phyloP scores from a whole-genome alignment of 2,797 vertebrate genomes.

The Sciurus vulgaris region DNA sequence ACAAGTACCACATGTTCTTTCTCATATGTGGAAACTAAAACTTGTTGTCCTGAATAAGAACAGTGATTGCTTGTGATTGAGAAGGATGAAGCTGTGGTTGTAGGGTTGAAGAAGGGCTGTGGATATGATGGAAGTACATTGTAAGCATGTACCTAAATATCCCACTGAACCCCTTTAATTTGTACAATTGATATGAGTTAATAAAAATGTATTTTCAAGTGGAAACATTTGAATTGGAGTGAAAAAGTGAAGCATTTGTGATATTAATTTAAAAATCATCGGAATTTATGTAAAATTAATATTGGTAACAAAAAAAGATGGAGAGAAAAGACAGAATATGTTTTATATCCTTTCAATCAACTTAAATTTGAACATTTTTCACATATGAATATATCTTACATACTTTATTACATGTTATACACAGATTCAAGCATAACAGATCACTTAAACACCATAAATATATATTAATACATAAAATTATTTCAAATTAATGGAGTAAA shows the following conservation, averaged over 20 bases:
- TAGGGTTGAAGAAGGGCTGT: background rate
- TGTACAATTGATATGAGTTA: background rate
- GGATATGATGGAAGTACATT: background rate
- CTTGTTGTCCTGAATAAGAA: too few relatives aligned
- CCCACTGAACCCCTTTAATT: background rate
- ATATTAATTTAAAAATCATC: background rate
- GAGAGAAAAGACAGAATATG: background rate
- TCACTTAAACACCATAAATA: background rate
- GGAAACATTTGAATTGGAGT: background rate
- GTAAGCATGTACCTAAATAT: background rate
- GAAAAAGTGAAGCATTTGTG: background rate
- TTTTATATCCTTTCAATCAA: background rate
- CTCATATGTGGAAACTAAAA: too few relatives aligned
- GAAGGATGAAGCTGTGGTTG: background rate
- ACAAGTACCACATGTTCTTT: too few relatives aligned
- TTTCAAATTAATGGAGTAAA: background rate
- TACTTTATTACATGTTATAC: background rate
- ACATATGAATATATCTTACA: background rate
- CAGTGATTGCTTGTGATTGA: background rate
- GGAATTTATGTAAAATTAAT: background rate
- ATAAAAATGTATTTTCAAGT: background rate
- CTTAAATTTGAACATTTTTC: background rate
- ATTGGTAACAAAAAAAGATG: background rate
- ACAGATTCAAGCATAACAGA: background rate
- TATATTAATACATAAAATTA: background rate